These are phyloP conservation scores for Umimayanthus kanabou DNA, from an alignment of 92 coral and sea anemone genomes.

Conservation along the genomic window DNA sequence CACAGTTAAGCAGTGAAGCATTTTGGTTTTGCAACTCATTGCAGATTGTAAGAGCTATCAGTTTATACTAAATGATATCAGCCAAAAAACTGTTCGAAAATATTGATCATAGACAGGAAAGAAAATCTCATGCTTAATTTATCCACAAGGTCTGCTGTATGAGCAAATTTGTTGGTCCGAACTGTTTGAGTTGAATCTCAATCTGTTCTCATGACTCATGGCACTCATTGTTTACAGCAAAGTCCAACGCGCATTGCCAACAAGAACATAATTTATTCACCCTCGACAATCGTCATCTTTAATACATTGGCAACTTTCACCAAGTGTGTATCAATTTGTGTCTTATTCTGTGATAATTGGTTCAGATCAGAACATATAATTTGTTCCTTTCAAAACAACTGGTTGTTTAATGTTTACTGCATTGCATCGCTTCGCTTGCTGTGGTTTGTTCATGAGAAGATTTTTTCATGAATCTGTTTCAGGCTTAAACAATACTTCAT, in stretches of 20 bases:
- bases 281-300: not conserved
- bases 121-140: too few relatives aligned
- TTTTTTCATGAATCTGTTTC: constrained; percentile 1
- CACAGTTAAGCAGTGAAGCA: too few relatives aligned
- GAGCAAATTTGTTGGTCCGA: too few relatives aligned
- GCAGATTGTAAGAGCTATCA: too few relatives aligned
- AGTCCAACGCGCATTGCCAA: not conserved
- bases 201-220: not conserved
- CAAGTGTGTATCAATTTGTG: constrained; percentile 7
- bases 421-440: not conserved
- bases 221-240: constrained; percentile 12
- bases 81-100: too few relatives aligned
- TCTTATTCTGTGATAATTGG: not conserved
- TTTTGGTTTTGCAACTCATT: too few relatives aligned
- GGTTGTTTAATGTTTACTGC: constrained; percentile 5
- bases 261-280: not conserved
- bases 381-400: constrained; percentile 3
- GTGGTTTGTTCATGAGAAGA: not conserved
- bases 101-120: too few relatives aligned
- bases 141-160: too few relatives aligned
- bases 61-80: too few relatives aligned
- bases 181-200: not conserved
- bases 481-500: not conserved
- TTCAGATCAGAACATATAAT: not conserved
- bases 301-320: not conserved